These are phyloP conservation scores for Pygocentrus nattereri DNA, from an alignment of 2,797 vertebrate genomes.

Conservation along the genomic window DNA sequence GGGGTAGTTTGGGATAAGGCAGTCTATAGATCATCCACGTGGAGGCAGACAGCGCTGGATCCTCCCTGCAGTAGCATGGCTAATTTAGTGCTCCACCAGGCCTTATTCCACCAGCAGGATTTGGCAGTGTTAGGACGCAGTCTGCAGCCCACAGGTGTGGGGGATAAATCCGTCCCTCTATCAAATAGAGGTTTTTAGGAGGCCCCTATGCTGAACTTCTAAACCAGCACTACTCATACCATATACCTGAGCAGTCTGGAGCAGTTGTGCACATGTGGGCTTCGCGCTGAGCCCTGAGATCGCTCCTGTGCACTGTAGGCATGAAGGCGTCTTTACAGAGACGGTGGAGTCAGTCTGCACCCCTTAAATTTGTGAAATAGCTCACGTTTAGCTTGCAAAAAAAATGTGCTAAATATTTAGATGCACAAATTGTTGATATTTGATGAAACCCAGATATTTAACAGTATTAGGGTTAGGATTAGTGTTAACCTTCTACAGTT, in stretches of 20 bases:
- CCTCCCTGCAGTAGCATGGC: conserved; percentile 34
- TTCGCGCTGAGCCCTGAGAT: not conserved
- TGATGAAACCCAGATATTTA: no score
- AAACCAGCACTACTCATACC: conserved; percentile 12
- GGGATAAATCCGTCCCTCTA: conserved; percentile 8
- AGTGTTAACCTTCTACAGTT: no score
- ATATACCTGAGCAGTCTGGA: conserved; percentile 13
- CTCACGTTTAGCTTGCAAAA: no score
- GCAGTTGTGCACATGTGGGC: not conserved
- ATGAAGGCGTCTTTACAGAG: not conserved
- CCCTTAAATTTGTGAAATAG: no score
- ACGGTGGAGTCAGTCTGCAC: no score
- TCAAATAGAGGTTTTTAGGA: conserved; percentile 9
- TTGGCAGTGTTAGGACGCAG: conserved; percentile 1
- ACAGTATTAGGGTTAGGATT: no score
- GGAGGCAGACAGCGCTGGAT: conserved; percentile 36
- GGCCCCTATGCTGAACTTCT: conserved; percentile 2
- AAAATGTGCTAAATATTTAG: no score
- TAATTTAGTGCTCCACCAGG: conserved; percentile 41
- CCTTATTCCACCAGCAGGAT: conserved; percentile 30
- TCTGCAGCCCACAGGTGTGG: conserved; percentile 43
- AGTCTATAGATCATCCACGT: conserved; percentile 33
- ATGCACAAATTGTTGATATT: no score
- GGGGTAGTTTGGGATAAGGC: conserved; percentile 28
- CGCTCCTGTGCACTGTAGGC: not conserved